A percentile compares a stretch with the other conserved stretches of the same genome.
phyloP scores from a whole-genome alignment of 2,888 invertebrate genomes.

The Ptychoptera contaminata region DNA sequence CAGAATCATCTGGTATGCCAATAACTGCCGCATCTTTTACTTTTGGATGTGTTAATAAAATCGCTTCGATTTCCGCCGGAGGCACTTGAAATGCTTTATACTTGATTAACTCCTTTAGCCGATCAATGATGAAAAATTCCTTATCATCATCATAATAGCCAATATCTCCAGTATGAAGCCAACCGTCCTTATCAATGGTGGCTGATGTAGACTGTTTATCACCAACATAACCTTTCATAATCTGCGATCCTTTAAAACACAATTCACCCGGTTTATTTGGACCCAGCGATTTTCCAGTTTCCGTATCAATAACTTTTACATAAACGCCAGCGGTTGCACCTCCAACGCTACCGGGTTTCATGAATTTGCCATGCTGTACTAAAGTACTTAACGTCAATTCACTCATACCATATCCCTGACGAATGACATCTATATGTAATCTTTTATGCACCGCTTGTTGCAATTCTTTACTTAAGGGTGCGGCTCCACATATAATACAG shows the following conservation, averaged over 20 bases:
- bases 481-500: conserved; percentile 63
- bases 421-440: conserved; percentile 34
- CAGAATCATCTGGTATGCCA: conserved; percentile 54
- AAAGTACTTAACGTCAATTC: conserved; percentile 51
- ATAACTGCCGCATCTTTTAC: conserved; percentile 70
- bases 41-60: conserved; percentile 52
- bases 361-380: conserved; percentile 24
- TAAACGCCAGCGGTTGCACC: conserved; percentile 45
- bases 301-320: conserved; percentile 46
- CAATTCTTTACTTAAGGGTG: conserved; percentile 59
- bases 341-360: conserved; percentile 50
- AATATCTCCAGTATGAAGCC: conserved; percentile 64
- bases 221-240: conserved; percentile 74
- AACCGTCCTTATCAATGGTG: conserved; percentile 56
- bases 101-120: conserved; percentile 81
- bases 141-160: conserved; percentile 66
- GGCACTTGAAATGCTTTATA: conserved; percentile 78
- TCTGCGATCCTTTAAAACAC: conserved; percentile 63
- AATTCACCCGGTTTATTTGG: conserved; percentile 62
- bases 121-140: conserved; percentile 66
- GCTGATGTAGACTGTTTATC: conserved; percentile 46
- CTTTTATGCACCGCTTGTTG: conserved; percentile 35
- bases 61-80: conserved; percentile 73
- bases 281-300: conserved; percentile 44
- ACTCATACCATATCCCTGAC: conserved; percentile 67